phyloP scores from a whole-genome alignment of 1,140 invertebrate genomes.

The Lordiphosa mommai region DNA sequence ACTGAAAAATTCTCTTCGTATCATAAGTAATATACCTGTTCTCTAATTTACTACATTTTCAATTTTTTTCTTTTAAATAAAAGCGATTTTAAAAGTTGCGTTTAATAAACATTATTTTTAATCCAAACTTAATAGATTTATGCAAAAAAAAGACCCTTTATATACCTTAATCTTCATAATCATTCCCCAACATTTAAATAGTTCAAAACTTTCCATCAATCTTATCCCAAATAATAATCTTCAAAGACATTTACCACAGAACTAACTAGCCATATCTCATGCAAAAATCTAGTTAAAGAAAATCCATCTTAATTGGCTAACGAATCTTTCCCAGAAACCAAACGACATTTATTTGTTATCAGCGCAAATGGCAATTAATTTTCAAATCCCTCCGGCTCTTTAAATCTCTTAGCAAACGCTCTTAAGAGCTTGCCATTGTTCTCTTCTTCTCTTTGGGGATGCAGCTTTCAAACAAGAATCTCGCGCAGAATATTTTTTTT shows the following conservation, averaged over 20 bases:
- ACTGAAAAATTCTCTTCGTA: too few relatives aligned
- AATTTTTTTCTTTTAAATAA: too few relatives aligned
- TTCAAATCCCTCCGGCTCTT: not conserved
- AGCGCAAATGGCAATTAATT: constrained; percentile 32
- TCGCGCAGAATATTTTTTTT: constrained; percentile 32
- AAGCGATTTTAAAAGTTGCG: too few relatives aligned
- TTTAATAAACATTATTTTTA: too few relatives aligned
- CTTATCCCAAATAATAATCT: not conserved
- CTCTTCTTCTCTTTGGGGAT: constrained; percentile 5
- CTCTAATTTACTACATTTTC: too few relatives aligned
- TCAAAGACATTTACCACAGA: not conserved
- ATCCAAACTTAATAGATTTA: too few relatives aligned
- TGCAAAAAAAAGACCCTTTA: too few relatives aligned
- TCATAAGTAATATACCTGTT: too few relatives aligned
- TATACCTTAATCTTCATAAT: too few relatives aligned
- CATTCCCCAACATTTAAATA: too few relatives aligned
- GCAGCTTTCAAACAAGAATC: constrained; percentile 58
- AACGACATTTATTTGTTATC: constrained; percentile 40
- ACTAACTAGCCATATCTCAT: not conserved
- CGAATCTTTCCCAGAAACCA: constrained; percentile 21
- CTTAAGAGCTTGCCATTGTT: constrained; percentile 23
- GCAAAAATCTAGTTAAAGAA: not conserved
- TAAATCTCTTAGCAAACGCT: constrained; percentile 23
- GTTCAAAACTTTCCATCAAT: too few relatives aligned
- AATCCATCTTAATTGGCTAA: constrained; percentile 42